These are phyloP conservation scores for Dermochelys coriacea DNA, from an alignment of 2,797 vertebrate genomes.

Conservation along the genomic window DNA sequence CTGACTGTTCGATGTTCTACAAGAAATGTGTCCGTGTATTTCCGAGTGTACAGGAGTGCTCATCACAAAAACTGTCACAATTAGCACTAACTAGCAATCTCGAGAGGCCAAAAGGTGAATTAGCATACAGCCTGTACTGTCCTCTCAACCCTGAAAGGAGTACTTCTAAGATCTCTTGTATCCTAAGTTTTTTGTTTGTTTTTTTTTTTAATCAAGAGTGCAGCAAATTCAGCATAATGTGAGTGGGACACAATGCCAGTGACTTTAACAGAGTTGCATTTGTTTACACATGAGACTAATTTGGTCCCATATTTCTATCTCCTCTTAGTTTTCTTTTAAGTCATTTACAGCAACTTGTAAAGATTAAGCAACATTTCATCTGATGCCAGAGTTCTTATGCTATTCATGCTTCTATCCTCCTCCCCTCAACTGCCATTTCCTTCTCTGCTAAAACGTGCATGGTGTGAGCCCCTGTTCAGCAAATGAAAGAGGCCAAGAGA, in stretches of 20 bases:
- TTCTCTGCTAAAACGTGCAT: background rate
- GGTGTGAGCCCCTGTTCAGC: background rate
- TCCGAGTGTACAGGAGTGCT: background rate
- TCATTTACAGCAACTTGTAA: background rate
- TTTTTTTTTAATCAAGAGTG: too few species aligned
- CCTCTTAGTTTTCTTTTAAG: background rate
- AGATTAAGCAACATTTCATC: background rate
- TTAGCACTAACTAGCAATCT: background rate
- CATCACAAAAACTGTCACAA: background rate
- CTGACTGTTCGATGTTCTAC: background rate
- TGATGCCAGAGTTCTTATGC: background rate
- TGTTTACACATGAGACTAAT: background rate
- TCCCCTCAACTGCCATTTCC: background rate
- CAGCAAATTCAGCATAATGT: background rate
- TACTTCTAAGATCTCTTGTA: background rate
- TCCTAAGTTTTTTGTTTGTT: background rate
- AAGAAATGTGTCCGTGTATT: background rate
- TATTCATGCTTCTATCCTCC: background rate
- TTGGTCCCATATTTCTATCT: background rate
- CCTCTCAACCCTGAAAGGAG: background rate
- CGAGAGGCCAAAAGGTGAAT: background rate
- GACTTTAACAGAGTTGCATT: background rate
- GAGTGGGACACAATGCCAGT: background rate
- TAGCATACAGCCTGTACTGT: background rate
- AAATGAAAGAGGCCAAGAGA: background rate